Percentiles rank a stretch among this genome's conserved stretches.
Evolutionary conservation across 2,888 invertebrate species (phyloP).

Genomic region (Eupithecia dodoneata): DNA sequence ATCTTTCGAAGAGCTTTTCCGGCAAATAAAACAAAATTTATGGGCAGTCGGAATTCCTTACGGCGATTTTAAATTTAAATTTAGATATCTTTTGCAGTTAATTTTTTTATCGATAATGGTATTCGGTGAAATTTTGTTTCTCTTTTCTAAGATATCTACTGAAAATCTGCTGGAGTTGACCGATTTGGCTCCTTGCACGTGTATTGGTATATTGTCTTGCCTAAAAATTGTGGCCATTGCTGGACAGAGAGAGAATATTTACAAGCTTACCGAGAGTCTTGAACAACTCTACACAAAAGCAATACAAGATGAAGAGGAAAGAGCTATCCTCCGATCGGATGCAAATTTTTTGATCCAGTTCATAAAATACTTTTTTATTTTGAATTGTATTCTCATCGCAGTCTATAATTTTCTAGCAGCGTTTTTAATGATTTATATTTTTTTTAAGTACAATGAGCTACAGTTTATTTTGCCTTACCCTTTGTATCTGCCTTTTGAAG

Average conservation of each 20-base stretch:
- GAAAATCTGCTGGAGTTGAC: conserved; percentile 67
- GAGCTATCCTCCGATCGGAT: conserved; percentile 51
- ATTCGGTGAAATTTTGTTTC: conserved; percentile 54
- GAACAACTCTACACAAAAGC: conserved; percentile 53
- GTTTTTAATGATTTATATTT: conserved; percentile 59
- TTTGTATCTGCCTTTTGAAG: conserved; percentile 65
- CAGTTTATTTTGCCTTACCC: conserved; percentile 63
- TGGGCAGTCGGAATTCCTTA: conserved; percentile 63
- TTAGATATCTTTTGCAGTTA: conserved; percentile 52
- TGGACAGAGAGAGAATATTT: conserved; percentile 53
- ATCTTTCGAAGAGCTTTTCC: conserved; percentile 60
- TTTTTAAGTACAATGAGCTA: conserved; percentile 51
- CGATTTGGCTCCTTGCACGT: conserved; percentile 62
- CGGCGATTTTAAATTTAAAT: conserved; percentile 47
- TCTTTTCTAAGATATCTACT: conserved; percentile 59
- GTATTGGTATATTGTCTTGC: conserved; percentile 57
- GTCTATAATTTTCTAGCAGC: conserved; percentile 70
- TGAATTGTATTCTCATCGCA: conserved; percentile 64
- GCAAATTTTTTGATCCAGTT: conserved; percentile 57
- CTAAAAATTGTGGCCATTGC: conserved; percentile 57
- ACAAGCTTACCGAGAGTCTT: conserved; percentile 54
- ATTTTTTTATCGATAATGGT: conserved; percentile 50
- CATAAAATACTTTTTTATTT: conserved; percentile 64
- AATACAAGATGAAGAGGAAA: conserved; percentile 51
- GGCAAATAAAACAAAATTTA: conserved; percentile 60